These are phyloP conservation scores for Eilema depressum DNA, from an alignment of 2,888 invertebrate genomes.

Conservation along the genomic window DNA sequence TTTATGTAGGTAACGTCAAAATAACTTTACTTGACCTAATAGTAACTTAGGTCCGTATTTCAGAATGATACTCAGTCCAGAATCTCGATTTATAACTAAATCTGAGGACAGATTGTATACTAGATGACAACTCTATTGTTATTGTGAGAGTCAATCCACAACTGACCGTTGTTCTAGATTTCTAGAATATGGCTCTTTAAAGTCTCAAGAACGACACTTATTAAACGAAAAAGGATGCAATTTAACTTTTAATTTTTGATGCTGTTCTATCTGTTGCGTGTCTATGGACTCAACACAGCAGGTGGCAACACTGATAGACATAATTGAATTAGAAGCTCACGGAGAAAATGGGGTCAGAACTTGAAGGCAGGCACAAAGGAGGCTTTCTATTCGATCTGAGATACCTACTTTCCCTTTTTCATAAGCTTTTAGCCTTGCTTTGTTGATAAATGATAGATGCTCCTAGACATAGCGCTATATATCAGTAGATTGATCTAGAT, in stretches of 20 bases:
- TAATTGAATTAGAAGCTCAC: conserved; percentile 71
- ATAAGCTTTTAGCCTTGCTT: conserved; percentile 41
- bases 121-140: no score
- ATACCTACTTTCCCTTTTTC: conserved; percentile 62
- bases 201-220: not conserved
- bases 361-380: conserved; percentile 9
- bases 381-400: conserved; percentile 63
- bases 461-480: not conserved
- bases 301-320: conserved; percentile 55
- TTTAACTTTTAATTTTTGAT: not conserved
- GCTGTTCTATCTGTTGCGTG: not conserved
- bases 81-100: no score
- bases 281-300: conserved; percentile 38
- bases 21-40: no score
- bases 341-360: conserved; percentile 58
- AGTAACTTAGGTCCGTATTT: no score
- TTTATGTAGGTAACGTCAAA: no score
- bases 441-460: conserved; percentile 21
- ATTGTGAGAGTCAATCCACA: no score
- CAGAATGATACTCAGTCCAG: no score
- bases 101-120: no score
- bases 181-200: no score
- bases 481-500: not conserved
- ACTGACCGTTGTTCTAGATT: no score
- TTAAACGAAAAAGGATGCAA: not conserved